These are phyloP conservation scores for Amphiduros pacificus DNA, from an alignment of 2,888 invertebrate genomes.

Conservation along the genomic window DNA sequence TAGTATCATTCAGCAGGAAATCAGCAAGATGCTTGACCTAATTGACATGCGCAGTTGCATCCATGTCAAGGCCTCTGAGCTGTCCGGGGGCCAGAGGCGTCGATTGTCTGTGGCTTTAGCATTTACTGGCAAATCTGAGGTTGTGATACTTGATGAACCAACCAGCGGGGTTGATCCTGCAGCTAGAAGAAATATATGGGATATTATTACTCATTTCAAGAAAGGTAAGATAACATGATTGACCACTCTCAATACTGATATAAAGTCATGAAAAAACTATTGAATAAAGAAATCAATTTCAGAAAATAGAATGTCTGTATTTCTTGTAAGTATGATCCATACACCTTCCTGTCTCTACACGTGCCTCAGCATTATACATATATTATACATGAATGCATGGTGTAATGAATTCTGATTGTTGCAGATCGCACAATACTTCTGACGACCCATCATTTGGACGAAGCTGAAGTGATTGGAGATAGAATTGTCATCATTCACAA, in stretches of 20 bases:
- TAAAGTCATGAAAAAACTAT: too few species aligned
- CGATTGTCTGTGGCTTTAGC: slow-evolving; percentile 60
- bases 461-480: slow-evolving; percentile 60
- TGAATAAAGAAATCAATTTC: too few species aligned
- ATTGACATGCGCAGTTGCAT: slow-evolving; percentile 45
- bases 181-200: slow-evolving; percentile 60
- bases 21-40: slow-evolving; percentile 50
- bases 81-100: slow-evolving; percentile 60
- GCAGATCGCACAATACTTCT: slow-evolving; percentile 56
- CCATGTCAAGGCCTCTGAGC: slow-evolving; percentile 37
- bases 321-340: too few species aligned
- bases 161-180: slow-evolving; percentile 60
- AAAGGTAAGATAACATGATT: slow-evolving; percentile 39
- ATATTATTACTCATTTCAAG: slow-evolving; percentile 55
- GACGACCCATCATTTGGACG: slow-evolving; percentile 61
- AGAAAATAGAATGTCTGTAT: too few species aligned
- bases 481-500: slow-evolving; percentile 55
- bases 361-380: too few species aligned
- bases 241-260: too few species aligned
- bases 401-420: too few species aligned
- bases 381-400: too few species aligned
- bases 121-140: slow-evolving; percentile 59
- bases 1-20: neutral
- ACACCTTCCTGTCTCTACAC: too few species aligned
- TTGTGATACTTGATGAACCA: slow-evolving; percentile 60